Evolutionary conservation across 2,797 vertebrate species (phyloP), one percentile per base, ranked within the genome.

Genomic region (Enteromius viviparus): DNA sequence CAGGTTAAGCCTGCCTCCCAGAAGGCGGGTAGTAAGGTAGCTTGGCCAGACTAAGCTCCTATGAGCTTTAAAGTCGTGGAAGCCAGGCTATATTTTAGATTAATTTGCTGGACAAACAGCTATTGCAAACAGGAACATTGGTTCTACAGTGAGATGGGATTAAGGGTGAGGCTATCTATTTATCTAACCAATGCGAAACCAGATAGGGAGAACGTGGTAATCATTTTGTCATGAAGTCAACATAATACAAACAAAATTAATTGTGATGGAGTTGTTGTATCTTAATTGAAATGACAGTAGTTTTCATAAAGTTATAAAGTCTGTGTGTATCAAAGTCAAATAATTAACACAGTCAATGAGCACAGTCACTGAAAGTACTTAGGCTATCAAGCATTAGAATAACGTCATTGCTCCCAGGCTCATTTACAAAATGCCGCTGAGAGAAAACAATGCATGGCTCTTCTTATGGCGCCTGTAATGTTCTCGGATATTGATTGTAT

Each of bases 401-500:
- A 62, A 75, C 79, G 47, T 85, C 80, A 77, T 55, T 70, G 69
- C 71, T 86, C 75, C 51, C 72, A 32, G 29, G 64, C 85, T 86
- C 82, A 84, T 86, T 76, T 82, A 60, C 86, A 71, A 87, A 87
- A 87, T 81, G 76, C 86, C 34, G 4, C 45, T 21, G 83, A 85
- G 86, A 86, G 26, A 69, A 78, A 85, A 87, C 78, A 87, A 85
- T 47, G 34, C 84, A 80, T 78, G 34, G 23, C 69, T 55, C 64
- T 83, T 88, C 78, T 83, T 81, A 85, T 85, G 84, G 82, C 49
- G 64, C 42, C 69, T 62, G 49, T 83, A 76, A 81, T 86, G 69
- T 72, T 89, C 80, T 81, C 55, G 23, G 82, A 83, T 87, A 89
- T 89, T 89, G 87, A 89, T 89, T 84, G 45, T 85, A 85, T 88